Evolutionary conservation across 92 coral and sea anemone species (phyloP), one percentile per base, ranked within the genome.

Genomic region (Umimayanthus chanpuru): DNA sequence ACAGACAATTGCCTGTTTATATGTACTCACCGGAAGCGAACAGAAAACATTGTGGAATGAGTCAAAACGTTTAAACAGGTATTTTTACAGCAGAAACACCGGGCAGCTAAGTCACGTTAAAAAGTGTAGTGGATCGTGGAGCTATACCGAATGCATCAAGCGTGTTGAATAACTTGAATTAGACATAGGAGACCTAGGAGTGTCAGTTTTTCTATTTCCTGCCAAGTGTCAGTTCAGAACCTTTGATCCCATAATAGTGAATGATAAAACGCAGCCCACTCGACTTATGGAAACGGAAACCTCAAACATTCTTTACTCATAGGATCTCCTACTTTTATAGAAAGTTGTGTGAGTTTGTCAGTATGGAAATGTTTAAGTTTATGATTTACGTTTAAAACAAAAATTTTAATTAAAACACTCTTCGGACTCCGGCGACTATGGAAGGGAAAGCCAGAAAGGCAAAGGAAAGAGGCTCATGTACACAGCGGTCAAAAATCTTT

Each of bases 1-100:
- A 16, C 58, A 32, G 36, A 11, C 58, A 53, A 20, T 5, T 61
- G 26, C 25, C 26, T 38, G 28, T 20, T 15, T 29, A 1, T 12
- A 9, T 71, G n/a, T 81, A 82, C 87, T 83, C 67, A 83, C 87
- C 66, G 66, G 30, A 83, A 40, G 26, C 66, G 77, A 25, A 25
- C 41, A 67, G 74, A 41, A 83, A 83, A 43, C 87, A 83, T 83
- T 71, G 49, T 71, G 61, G 9, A 18, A 15, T 23, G 11, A 47
- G 41, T 18, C 9, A 29, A 41, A 29, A 12, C 18, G 58, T 47
- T 47, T 47, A 26, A 72, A 72, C 38, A 61, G 21, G 26, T 21
- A 21, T 20, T 61, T 25, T 72, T 10, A 72, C 76, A 80, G 32
- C 28, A 49, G 65, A 26, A 14, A 26, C 38, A 9, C 81, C 15